These are phyloP conservation scores for Calameuta pallipes DNA, from an alignment of 2,888 invertebrate species.

Conservation along the genomic window DNA sequence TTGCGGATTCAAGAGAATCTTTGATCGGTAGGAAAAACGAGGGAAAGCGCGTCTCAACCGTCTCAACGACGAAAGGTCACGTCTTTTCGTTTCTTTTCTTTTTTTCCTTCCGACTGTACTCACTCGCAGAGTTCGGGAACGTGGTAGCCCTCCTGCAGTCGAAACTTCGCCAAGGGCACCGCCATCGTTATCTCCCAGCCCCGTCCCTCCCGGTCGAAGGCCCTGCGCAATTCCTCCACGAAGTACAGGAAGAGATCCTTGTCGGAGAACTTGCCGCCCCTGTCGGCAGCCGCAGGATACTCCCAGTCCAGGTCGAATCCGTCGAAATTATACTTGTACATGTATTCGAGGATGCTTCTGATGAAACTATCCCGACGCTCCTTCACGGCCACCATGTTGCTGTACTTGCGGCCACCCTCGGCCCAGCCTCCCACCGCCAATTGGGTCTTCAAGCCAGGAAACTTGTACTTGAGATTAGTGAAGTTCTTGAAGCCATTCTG, in stretches of 20 bases:
- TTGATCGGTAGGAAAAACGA: neutral
- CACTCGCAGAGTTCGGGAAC: conserved; percentile 90
- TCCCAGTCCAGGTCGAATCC: conserved; percentile 93
- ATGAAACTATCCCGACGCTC: conserved; percentile 78
- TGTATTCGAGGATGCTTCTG: conserved; percentile 79
- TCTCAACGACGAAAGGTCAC: neutral
- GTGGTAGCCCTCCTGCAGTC: conserved; percentile 90
- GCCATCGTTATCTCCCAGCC: conserved; percentile 92
- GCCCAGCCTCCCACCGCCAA: conserved; percentile 93
- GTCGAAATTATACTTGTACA: conserved; percentile 83
- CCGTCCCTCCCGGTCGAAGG: conserved; percentile 79
- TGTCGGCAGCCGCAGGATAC: conserved; percentile 88
- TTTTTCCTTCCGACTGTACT: conserved; percentile 57
- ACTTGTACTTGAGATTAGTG: conserved; percentile 76
- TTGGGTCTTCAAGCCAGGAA: conserved; percentile 80
- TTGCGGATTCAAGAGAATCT: neutral
- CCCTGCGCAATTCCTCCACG: conserved; percentile 83
- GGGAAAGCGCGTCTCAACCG: neutral
- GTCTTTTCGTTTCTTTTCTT: neutral
- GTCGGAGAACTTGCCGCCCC: conserved; percentile 86
- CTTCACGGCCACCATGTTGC: conserved; percentile 80
- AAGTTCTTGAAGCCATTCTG: conserved; percentile 84
- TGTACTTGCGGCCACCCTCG: conserved; percentile 90
- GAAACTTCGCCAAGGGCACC: conserved; percentile 87
- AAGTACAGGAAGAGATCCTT: conserved; percentile 86